Conservation (phyloP, 1,140 invertebrate species). For the Drosophila elegans region DNA sequence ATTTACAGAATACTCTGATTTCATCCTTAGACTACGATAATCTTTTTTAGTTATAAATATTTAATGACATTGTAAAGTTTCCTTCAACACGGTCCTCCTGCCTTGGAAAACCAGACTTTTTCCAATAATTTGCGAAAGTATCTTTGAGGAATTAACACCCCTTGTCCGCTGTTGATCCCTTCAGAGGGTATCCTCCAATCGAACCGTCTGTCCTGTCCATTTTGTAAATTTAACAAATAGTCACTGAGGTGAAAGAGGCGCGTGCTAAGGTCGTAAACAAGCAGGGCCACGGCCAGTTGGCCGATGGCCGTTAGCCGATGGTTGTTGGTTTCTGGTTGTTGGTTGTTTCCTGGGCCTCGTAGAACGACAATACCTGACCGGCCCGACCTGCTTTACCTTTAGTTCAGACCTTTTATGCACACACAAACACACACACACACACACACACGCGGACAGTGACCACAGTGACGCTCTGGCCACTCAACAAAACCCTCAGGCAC, state of each 20-base stretch:
- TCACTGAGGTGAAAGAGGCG: slow-evolving; percentile 74
- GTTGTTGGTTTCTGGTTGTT: neutral
- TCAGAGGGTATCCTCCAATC: slow-evolving; percentile 49
- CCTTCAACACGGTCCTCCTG: neutral
- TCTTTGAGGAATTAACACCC: slow-evolving; percentile 16
- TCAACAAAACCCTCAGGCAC: slow-evolving; percentile 80
- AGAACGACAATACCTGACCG: slow-evolving; percentile 77
- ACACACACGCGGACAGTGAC: slow-evolving; percentile 49
- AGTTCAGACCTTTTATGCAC: slow-evolving; percentile 44
- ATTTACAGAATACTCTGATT: neutral
- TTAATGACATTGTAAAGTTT: neutral
- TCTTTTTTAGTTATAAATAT: neutral
- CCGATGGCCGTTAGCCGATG: neutral
- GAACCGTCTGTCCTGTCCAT: slow-evolving; percentile 47
- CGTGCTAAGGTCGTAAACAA: slow-evolving; percentile 72
- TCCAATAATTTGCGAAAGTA: neutral
- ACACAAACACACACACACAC: slow-evolving; percentile 26
- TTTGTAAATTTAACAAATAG: slow-evolving; percentile 83
- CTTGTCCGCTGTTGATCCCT: slow-evolving; percentile 10
- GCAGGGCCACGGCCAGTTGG: slow-evolving; percentile 47
- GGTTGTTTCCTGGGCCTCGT: slow-evolving; percentile 22
- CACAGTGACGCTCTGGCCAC: slow-evolving; percentile 71
- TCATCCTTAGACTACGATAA: neutral
- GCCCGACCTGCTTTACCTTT: slow-evolving; percentile 74
- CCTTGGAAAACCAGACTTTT: neutral